Conservation (phyloP, 2,113 vertebrate species). For the Balaenoptera acutorostrata region DNA sequence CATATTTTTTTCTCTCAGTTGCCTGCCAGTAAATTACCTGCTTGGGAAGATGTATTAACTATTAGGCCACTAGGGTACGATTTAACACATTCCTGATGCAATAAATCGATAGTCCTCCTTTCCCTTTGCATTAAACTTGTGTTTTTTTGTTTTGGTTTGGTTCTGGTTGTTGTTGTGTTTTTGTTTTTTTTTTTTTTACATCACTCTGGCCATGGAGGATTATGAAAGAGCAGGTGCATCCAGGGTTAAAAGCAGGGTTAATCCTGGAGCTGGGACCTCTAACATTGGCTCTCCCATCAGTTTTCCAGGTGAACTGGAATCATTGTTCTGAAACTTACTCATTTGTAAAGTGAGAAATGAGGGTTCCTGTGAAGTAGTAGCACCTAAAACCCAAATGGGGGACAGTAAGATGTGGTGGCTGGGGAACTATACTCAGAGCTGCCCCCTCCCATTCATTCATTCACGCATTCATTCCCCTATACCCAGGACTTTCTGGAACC, state of each 20-base stretch:
- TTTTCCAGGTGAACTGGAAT: conserved; percentile 35
- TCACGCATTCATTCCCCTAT: background rate
- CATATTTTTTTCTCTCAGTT: background rate
- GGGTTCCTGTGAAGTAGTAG: background rate
- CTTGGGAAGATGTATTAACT: conserved; percentile 39
- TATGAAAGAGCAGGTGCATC: background rate
- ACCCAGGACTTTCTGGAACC: background rate
- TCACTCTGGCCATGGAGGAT: background rate
- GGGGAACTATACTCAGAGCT: background rate
- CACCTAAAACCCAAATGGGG: background rate
- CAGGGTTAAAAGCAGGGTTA: background rate
- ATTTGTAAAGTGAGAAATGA: background rate
- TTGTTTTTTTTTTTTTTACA: background rate
- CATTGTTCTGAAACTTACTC: background rate
- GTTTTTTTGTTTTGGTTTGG: background rate
- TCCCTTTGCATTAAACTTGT: background rate
- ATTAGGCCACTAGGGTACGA: background rate
- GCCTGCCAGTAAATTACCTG: conserved; percentile 11
- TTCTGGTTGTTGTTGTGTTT: background rate
- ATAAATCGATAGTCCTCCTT: conserved; percentile 32
- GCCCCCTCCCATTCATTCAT: background rate
- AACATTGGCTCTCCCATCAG: background rate
- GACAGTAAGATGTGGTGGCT: background rate
- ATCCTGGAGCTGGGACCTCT: background rate
- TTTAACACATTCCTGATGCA: background rate